Evolutionary conservation across 92 coral and sea anemone genomes (phyloP), one percentile per base, ranked within the genome.

Genomic region (Isaurus tuberculatus): DNA sequence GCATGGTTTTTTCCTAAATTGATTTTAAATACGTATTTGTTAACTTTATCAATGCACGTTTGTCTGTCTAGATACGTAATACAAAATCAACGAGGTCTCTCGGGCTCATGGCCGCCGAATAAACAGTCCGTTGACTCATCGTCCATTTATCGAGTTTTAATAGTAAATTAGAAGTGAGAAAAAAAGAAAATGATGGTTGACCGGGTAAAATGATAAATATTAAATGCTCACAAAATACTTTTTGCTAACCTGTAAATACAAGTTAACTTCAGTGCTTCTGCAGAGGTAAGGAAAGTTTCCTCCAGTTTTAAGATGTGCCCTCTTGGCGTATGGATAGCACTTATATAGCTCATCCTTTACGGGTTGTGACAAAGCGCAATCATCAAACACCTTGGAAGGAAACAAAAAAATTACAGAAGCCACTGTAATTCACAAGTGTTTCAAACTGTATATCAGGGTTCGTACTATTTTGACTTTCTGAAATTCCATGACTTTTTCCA

Each of bases 221-320:
- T 19, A 68, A 68, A 13, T 13, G 4, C 15, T 23, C 78, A 40
- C n/a, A 71, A 15, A 22, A 37, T 1, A n/a, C 23, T 8, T 36
- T 40, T 43, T 69, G 11, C 8, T 60, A 33, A 96, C 99, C 99
- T 96, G 99, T 33, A 96, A 75, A 57, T 94, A 90, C 51, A 96
- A 86, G 83, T 96, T 96, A 31, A 96, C 99, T 81, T 96, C 99
- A 4, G 94, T 70, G 81, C 99, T 96, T 22, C 99, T 72, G 72
- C 98, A 96, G 25, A 96, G 90, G 80, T 96, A 96, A 6, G 99
- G 99, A 55, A 96, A 96, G 88, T 96, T 96, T 32, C 99, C 99
- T 5, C 99, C 99, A 8, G 97, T 92, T 86, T 96, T 96, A 43
- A 96, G 87, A 77, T 96, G 99, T 2, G 98, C 99, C 81, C 99